These are phyloP conservation scores for Platycnemis pennipes DNA, from an alignment of 2,888 invertebrate species.

Conservation along the genomic window DNA sequence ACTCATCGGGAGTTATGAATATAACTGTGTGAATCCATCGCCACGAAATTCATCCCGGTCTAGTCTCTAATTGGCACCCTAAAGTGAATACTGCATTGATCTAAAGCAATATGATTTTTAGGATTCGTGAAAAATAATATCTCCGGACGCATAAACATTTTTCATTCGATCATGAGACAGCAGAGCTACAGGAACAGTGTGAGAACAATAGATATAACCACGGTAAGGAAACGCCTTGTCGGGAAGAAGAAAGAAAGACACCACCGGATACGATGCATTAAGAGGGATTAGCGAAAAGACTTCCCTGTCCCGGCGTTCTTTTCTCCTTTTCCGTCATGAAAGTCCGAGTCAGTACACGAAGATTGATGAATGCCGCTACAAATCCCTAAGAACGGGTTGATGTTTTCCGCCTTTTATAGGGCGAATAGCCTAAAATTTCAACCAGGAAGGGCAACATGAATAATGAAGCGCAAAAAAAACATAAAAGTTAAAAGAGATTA, in stretches of 20 bases:
- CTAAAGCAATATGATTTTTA: too few relatives aligned
- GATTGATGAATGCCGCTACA: slow-evolving; percentile 1
- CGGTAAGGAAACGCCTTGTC: background rate
- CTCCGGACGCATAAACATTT: background rate
- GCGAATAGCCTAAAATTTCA: too few relatives aligned
- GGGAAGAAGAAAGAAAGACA: background rate
- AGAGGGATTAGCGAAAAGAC: slow-evolving; percentile 21
- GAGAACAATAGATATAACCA: background rate
- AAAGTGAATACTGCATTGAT: too few relatives aligned
- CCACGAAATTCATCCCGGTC: too few relatives aligned
- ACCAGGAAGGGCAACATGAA: too few relatives aligned
- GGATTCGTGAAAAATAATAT: too few relatives aligned
- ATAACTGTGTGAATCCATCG: too few relatives aligned
- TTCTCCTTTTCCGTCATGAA: background rate
- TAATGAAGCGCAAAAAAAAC: too few relatives aligned
- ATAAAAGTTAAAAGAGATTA: too few relatives aligned
- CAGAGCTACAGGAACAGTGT: background rate
- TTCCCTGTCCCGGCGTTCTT: background rate
- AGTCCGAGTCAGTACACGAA: background rate
- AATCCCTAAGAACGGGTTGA: background rate
- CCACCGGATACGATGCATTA: slow-evolving; percentile 40
- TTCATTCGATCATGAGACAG: background rate
- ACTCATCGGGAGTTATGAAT: too few relatives aligned
- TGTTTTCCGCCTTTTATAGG: background rate
- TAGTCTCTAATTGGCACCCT: too few relatives aligned